Evolutionary conservation across 2,797 vertebrate genomes (phyloP).

Genomic region (Esox masquinongy): DNA sequence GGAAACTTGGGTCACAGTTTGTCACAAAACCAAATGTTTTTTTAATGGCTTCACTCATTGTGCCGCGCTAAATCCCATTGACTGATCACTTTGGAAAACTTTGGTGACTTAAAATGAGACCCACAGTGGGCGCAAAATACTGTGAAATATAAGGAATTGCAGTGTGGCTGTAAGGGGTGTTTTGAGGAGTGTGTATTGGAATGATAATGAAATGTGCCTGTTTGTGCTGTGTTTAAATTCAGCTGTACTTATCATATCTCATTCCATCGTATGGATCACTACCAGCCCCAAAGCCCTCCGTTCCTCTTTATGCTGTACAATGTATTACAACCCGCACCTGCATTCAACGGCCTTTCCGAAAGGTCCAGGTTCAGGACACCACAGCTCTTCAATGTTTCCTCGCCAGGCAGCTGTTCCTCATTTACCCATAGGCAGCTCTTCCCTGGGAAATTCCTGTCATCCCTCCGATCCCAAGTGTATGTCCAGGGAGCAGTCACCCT

Average conservation of each 20-base stretch:
- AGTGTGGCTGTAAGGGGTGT: neutral
- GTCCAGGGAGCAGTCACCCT: neutral
- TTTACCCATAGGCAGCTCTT: neutral
- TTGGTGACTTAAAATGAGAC: constrained; percentile 21
- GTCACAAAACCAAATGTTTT: constrained; percentile 40
- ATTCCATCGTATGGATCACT: neutral
- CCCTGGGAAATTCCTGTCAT: neutral
- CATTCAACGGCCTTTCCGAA: neutral
- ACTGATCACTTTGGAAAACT: constrained; percentile 9
- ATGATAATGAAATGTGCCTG: neutral
- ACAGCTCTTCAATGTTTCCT: neutral
- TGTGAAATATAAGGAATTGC: neutral
- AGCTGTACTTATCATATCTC: neutral
- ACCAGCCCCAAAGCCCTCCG: neutral
- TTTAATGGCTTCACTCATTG: constrained; percentile 43
- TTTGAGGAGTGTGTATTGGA: neutral
- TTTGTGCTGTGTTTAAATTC: neutral
- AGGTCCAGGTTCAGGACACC: neutral
- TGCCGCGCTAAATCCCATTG: constrained; percentile 11
- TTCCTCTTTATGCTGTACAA: neutral
- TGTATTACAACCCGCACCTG: neutral
- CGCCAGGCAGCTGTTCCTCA: neutral
- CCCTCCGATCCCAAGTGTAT: neutral
- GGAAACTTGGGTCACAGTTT: constrained; percentile 34
- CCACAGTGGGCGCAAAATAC: neutral